Conservation (phyloP, 2,797 vertebrate species). For the Enteromius treurensis region DNA sequence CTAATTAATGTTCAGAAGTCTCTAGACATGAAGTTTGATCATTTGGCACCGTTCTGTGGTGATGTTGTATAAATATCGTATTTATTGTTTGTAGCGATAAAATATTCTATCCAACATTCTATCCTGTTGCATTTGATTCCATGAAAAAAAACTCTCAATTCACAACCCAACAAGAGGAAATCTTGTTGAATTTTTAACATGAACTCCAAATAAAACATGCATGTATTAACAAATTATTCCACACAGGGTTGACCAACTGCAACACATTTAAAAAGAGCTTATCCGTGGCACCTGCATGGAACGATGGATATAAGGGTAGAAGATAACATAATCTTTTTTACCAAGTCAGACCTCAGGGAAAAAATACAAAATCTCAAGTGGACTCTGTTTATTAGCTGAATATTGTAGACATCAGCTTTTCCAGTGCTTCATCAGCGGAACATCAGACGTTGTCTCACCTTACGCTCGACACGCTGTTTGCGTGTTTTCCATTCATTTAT, state of each 20-base stretch:
- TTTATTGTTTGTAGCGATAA: not conserved
- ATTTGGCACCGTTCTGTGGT: not conserved
- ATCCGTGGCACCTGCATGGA: not conserved
- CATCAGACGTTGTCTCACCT: conserved; percentile 6
- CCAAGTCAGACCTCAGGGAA: not conserved
- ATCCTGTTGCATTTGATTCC: not conserved
- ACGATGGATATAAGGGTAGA: not conserved
- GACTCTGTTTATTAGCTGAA: not conserved
- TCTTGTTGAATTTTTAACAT: not conserved
- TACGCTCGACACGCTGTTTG: not conserved
- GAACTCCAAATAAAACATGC: not conserved
- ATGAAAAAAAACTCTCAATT: not conserved
- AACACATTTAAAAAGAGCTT: not conserved
- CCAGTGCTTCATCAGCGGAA: conserved; percentile 6
- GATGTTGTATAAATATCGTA: not conserved
- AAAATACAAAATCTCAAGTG: not conserved
- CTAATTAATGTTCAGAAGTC: conserved; percentile 8
- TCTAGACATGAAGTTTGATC: not conserved
- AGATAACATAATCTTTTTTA: conserved; percentile 2
- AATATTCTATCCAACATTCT: not conserved
- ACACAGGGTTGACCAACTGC: not conserved
- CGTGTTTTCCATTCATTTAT: not conserved
- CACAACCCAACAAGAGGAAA: not conserved
- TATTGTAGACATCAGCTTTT: conserved; percentile 35
- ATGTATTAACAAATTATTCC: not conserved